A percentile compares a stretch with the other conserved stretches of the same genome.
phyloP scores from a whole-genome alignment of 2,888 invertebrate genomes.

The Latrodectus elegans region DNA sequence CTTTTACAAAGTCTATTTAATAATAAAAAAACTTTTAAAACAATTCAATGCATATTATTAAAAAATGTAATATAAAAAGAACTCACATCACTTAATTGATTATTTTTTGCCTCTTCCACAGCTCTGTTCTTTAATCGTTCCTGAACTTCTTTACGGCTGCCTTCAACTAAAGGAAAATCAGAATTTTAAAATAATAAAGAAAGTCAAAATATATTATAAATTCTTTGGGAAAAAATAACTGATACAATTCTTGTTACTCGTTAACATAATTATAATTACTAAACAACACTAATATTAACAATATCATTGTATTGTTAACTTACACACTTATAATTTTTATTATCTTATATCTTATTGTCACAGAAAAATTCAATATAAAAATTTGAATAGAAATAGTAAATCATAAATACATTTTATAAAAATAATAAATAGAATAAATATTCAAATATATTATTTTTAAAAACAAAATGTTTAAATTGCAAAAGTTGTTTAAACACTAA shows the following conservation, averaged over 20 bases:
- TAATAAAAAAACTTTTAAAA: too few relatives aligned
- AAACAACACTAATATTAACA: too few relatives aligned
- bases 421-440: too few relatives aligned
- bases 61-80: background rate
- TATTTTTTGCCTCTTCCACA: slow-evolving; percentile 55
- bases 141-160: slow-evolving; percentile 51
- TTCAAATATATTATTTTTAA: too few relatives aligned
- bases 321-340: too few relatives aligned
- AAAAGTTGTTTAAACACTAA: too few relatives aligned
- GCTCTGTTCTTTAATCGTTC: slow-evolving; percentile 38
- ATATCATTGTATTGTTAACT: too few relatives aligned
- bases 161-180: slow-evolving; percentile 45
- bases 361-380: background rate
- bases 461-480: too few relatives aligned
- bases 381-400: background rate
- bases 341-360: background rate
- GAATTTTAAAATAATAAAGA: background rate
- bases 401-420: too few relatives aligned
- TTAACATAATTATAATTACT: background rate
- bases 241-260: background rate
- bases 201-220: background rate
- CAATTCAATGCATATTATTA: too few relatives aligned
- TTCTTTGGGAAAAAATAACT: background rate
- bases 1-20: too few relatives aligned
- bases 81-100: slow-evolving; percentile 12